phyloP scores from a whole-genome alignment of 1,140 invertebrate species.

The Arion vulgaris region DNA sequence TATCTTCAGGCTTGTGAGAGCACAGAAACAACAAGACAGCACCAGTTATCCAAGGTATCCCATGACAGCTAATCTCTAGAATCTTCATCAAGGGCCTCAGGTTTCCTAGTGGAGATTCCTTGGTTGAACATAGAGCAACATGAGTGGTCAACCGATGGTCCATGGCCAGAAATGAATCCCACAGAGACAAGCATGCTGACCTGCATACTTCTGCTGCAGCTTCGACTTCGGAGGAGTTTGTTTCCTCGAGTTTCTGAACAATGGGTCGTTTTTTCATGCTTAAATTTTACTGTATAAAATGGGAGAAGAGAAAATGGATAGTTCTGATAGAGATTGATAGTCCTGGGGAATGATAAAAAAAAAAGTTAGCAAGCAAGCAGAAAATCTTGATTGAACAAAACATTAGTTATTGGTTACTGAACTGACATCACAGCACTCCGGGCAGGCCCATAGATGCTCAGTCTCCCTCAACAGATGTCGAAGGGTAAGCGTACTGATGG shows the following conservation, averaged over 20 bases:
- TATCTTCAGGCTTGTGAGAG: conserved; percentile 77
- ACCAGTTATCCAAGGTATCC: conserved; percentile 85
- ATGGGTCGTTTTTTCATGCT: conserved; percentile 33
- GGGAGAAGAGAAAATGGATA: too few species aligned
- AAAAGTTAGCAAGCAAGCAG: too few species aligned
- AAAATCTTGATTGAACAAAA: too few species aligned
- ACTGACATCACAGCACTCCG: too few species aligned
- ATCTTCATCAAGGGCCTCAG: conserved; percentile 71
- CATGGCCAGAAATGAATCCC: conserved; percentile 41
- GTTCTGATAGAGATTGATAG: too few species aligned
- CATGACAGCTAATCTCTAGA: conserved; percentile 88
- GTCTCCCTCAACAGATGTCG: too few species aligned
- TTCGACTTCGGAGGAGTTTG: conserved; percentile 6
- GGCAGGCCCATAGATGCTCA: too few species aligned
- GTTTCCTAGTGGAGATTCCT: conserved; percentile 52
- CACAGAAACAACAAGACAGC: conserved; percentile 84
- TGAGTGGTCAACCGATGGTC: conserved; percentile 49
- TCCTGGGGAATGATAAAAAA: too few species aligned
- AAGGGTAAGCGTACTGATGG: too few species aligned
- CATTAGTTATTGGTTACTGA: too few species aligned
- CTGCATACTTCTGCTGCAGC: conserved; percentile 33
- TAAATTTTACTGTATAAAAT: too few species aligned
- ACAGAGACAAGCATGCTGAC: conserved; percentile 34
- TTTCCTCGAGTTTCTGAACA: conserved; percentile 13
- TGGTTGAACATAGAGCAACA: conserved; percentile 62